A percentile compares a stretch with the other conserved stretches of the same genome.
These are phyloP conservation scores for Ara ararauna DNA, from an alignment of 2,797 vertebrate species.

Conservation along the genomic window DNA sequence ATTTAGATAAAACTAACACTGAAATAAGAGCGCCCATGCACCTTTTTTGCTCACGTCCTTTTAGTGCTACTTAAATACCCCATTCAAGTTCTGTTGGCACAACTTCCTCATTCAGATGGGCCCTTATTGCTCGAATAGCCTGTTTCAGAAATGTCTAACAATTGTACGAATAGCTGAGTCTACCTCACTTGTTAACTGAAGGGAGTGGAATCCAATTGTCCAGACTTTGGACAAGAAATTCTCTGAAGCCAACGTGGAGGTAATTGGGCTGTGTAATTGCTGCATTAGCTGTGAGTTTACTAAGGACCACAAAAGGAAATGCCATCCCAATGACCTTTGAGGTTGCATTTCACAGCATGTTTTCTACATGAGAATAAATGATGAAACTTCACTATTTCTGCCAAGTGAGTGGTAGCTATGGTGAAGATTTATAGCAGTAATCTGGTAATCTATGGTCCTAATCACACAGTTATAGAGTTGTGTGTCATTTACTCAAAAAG, in stretches of 20 bases:
- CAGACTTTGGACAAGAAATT: conserved; percentile 9
- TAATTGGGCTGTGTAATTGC: conserved; percentile 61
- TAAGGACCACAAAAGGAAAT: conserved; percentile 48
- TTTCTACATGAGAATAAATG: conserved; percentile 47
- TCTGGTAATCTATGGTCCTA: conserved; percentile 63
- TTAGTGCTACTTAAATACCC: background rate
- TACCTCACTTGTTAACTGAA: background rate
- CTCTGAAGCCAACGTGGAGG: conserved; percentile 23
- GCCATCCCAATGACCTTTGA: conserved; percentile 46
- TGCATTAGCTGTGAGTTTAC: conserved; percentile 63
- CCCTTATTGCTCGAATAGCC: background rate
- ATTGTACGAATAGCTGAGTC: background rate
- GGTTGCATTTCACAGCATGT: conserved; percentile 49
- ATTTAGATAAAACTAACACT: background rate
- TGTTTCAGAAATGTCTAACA: background rate
- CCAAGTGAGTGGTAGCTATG: conserved; percentile 33
- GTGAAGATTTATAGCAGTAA: conserved; percentile 65
- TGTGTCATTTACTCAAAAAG: conserved; percentile 36
- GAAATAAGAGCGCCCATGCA: background rate
- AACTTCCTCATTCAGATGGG: background rate
- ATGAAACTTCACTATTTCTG: conserved; percentile 52
- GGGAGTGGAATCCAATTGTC: background rate
- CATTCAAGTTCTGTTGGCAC: background rate
- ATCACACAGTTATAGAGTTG: conserved; percentile 60
- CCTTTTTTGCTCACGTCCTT: background rate